phyloP scores from a whole-genome alignment of 2,797 vertebrate genomes.

The Amazona ochrocephala region DNA sequence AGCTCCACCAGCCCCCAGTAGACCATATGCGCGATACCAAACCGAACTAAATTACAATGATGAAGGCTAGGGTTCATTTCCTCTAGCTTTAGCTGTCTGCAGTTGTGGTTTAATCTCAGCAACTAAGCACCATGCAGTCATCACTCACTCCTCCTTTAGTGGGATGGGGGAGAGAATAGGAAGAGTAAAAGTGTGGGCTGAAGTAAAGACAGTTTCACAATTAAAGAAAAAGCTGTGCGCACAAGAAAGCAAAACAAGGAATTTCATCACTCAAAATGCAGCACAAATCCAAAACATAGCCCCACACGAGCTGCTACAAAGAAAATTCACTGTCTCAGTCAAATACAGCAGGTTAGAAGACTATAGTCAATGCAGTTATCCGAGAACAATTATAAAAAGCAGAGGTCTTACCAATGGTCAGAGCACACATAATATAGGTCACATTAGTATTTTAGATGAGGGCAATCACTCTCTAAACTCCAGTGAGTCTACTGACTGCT shows the following conservation, averaged over 20 bases:
- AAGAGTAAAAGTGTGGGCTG: not conserved
- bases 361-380: not conserved
- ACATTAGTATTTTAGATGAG: not conserved
- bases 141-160: not conserved
- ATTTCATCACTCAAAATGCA: not conserved
- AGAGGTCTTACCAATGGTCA: not conserved
- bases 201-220: not conserved
- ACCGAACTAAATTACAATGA: not conserved
- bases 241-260: not conserved
- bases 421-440: not conserved
- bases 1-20: too few relatives aligned
- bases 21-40: not conserved
- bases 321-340: not conserved
- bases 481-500: not conserved
- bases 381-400: not conserved
- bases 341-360: not conserved
- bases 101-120: not conserved
- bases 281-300: not conserved
- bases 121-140: not conserved
- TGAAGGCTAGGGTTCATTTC: not conserved
- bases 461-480: not conserved
- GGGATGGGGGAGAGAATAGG: not conserved
- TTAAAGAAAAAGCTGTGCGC: not conserved
- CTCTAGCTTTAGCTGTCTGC: not conserved
- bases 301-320: not conserved